phyloP scores from a whole-genome alignment of 1,140 invertebrate genomes.

The Conus ventricosus region DNA sequence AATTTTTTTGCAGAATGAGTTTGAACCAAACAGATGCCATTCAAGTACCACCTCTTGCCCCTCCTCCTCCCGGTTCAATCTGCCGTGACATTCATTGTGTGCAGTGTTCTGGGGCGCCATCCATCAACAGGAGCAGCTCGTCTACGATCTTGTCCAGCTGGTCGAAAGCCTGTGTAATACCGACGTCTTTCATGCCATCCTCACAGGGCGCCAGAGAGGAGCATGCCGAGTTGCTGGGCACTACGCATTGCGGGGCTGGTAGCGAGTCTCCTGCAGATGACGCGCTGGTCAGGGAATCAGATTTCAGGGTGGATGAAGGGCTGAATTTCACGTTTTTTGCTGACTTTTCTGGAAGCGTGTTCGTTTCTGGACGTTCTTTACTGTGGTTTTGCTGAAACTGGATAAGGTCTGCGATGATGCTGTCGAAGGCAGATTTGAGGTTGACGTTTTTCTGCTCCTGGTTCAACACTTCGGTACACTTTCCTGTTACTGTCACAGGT shows the following conservation, averaged over 20 bases:
- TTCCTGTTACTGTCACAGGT: neutral
- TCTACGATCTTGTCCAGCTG: constrained; percentile 19
- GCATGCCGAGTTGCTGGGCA: neutral
- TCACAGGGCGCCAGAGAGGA: neutral
- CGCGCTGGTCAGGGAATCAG: neutral
- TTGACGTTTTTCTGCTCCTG: neutral
- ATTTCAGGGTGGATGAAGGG: neutral
- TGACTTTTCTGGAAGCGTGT: neutral
- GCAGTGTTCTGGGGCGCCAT: neutral
- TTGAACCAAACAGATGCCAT: too few species aligned
- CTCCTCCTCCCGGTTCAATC: too few species aligned
- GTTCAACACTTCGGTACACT: neutral
- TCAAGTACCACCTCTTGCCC: too few species aligned
- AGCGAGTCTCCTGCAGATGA: neutral
- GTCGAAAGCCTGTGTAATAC: constrained; percentile 6
- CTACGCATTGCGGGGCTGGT: neutral
- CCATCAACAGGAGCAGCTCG: neutral
- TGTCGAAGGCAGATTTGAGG: neutral
- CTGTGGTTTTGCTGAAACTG: neutral
- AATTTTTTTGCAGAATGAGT: too few species aligned
- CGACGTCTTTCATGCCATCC: neutral
- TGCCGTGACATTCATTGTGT: neutral
- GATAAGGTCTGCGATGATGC: neutral
- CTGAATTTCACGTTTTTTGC: neutral
- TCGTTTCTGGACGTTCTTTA: neutral